Conservation (phyloP, 2,888 invertebrate species). For the Clunio marinus region DNA sequence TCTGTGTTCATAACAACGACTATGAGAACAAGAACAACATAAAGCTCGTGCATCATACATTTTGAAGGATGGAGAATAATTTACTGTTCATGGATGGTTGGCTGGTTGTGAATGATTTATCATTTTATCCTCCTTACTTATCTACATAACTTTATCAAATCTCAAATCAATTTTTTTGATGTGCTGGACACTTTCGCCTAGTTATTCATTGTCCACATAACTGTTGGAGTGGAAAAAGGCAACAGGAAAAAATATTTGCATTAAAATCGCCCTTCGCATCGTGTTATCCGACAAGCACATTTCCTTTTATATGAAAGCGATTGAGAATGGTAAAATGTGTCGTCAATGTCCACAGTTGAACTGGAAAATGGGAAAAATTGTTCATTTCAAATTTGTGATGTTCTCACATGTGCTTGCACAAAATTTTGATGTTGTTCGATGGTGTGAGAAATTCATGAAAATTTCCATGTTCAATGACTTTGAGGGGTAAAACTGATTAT, state of each 20-base stretch:
- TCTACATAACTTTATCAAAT: no score
- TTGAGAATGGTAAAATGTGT: no score
- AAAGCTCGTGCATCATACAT: constrained; percentile 29
- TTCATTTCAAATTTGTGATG: constrained; percentile 12
- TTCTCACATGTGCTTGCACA: constrained; percentile 17
- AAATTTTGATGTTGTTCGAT: no score
- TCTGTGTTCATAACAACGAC: no score
- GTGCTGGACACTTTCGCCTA: no score
- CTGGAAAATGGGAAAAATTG: neutral
- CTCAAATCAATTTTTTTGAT: no score
- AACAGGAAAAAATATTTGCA: constrained; percentile 10
- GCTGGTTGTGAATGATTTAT: no score
- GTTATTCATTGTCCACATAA: no score
- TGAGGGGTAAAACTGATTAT: neutral
- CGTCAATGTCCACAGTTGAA: neutral
- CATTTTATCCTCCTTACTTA: no score
- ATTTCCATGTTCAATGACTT: constrained; percentile 16
- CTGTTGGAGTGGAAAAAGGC: neutral
- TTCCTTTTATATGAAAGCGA: neutral
- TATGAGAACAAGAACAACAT: no score
- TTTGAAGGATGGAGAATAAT: constrained; percentile 8
- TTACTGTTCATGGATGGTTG: constrained; percentile 24
- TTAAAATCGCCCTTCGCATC: neutral
- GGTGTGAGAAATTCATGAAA: neutral
- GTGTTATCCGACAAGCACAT: no score